Evolutionary conservation across 2,113 vertebrate genomes (phyloP), one percentile per base, ranked within the genome.

Genomic region (Archocentrus centrarchus): DNA sequence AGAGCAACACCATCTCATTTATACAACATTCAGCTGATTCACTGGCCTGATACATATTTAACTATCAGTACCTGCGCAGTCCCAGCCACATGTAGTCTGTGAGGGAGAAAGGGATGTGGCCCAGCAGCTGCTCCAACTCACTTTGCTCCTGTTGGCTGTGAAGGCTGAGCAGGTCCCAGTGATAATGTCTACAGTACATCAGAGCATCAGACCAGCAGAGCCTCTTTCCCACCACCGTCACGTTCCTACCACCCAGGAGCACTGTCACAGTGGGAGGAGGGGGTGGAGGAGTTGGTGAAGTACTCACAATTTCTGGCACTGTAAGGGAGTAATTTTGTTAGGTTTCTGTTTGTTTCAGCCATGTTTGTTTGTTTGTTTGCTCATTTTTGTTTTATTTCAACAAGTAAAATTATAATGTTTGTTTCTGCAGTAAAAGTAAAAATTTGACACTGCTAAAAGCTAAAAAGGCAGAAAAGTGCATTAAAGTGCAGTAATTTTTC

Each of bases 81-180:
- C 61, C 35, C 61, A 63, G 0, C 61, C 35, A 63, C 11, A 63
- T 0, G 0, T 63, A 11, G 32, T 61, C 59, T 18, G 59, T 61
- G 59, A 61, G 59, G 27, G 59, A 61, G 59, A 61, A 63, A 63
- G 61, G 61, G 13, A 37, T 0, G 5, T n/a, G 10, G 10, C 20
- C 3, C 35, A 63, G 35, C 32, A 63, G 61, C 61, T 63, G 35
- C 32, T 63, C 61, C 61, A 63, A 63, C 18, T n/a, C 18, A 2
- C 14, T 18, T 60, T 60, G 59, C 59, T 32, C 59, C 59, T 60
- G 27, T 61, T 61, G 59, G 59, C 59, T 61, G 15, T 32, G 27
- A 61, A 61, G 27, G 27, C 27, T 61, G 1, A 61, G 27, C 59
- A 61, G 27, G 15, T 61, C 59, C 59, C 15, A 61, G 59, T 61